phyloP scores from a whole-genome alignment of 2,113 vertebrate genomes.

The Dunckerocampus dactyliophorus region DNA sequence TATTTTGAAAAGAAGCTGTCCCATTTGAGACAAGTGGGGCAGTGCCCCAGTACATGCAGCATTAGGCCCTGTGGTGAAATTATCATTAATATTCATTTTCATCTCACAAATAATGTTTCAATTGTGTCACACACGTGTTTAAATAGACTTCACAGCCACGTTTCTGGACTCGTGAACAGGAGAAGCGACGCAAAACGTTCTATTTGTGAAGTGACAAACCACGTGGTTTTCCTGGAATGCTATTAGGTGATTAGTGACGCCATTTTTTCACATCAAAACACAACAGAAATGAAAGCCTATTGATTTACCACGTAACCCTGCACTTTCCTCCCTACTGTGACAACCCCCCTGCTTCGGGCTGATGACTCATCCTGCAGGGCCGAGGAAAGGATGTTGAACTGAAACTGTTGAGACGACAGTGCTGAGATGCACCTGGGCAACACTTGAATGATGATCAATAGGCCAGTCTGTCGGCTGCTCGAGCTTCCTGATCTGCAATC shows the following conservation, averaged over 20 bases:
- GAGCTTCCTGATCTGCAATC: slow-evolving; percentile 14
- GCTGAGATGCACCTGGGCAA: slow-evolving; percentile 61
- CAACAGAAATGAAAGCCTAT: too few relatives aligned
- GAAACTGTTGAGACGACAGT: slow-evolving; percentile 26
- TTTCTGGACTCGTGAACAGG: not conserved
- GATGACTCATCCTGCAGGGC: slow-evolving; percentile 62
- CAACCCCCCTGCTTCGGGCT: slow-evolving; percentile 7
- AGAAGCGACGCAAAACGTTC: not conserved
- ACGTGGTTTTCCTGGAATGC: too few relatives aligned
- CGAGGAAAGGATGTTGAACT: slow-evolving; percentile 20
- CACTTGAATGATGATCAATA: slow-evolving; percentile 64
- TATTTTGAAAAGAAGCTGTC: too few relatives aligned
- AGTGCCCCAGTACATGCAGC: too few relatives aligned
- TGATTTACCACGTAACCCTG: too few relatives aligned
- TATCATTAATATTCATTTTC: too few relatives aligned
- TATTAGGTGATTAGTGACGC: too few relatives aligned
- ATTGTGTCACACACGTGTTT: not conserved
- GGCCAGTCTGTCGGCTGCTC: slow-evolving; percentile 11
- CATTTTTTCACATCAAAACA: too few relatives aligned
- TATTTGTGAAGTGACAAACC: not conserved
- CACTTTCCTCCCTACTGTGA: not conserved
- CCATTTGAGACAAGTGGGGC: too few relatives aligned
- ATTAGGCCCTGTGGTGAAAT: too few relatives aligned
- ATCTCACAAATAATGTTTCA: not conserved
- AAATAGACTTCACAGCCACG: not conserved